These are phyloP conservation scores for Perdita meconis DNA, from an alignment of 2,888 invertebrate species.

Conservation along the genomic window DNA sequence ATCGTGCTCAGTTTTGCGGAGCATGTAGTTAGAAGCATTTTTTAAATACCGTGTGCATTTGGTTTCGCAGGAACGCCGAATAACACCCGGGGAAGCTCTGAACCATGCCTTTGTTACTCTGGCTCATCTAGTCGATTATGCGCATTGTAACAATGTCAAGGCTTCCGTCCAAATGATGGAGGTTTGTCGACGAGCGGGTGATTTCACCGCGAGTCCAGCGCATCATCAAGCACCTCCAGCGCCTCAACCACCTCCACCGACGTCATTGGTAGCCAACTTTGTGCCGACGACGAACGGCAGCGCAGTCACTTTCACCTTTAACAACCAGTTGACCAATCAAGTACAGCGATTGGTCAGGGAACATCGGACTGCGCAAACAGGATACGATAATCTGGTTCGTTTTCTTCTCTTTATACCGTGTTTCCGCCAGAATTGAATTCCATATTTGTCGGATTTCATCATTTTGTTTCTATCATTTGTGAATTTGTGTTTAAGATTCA, in stretches of 20 bases:
- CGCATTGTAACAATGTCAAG: slow-evolving; percentile 98
- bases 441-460: neutral
- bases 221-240: slow-evolving; percentile 86
- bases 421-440: neutral
- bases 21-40: neutral
- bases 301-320: slow-evolving; percentile 95
- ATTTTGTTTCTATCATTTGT: neutral
- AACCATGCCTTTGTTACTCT: slow-evolving; percentile 97
- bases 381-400: slow-evolving; percentile 90
- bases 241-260: slow-evolving; percentile 84
- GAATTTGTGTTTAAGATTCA: neutral
- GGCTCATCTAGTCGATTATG: slow-evolving; percentile 97
- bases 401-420: no score
- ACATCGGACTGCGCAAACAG: slow-evolving; percentile 87
- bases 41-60: neutral
- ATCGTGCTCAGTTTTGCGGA: slow-evolving; percentile 64
- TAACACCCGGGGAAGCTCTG: slow-evolving; percentile 97
- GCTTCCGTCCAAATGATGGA: slow-evolving; percentile 99
- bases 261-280: slow-evolving; percentile 90
- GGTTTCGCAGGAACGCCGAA: slow-evolving; percentile 91
- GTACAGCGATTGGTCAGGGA: slow-evolving; percentile 90
- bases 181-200: slow-evolving; percentile 86
- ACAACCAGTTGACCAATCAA: slow-evolving; percentile 93
- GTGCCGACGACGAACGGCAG: slow-evolving; percentile 92
- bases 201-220: slow-evolving; percentile 83